Base-by-base conservation (phyloP, 1,140 invertebrate species). In the Sitophilus oryzae region DNA sequence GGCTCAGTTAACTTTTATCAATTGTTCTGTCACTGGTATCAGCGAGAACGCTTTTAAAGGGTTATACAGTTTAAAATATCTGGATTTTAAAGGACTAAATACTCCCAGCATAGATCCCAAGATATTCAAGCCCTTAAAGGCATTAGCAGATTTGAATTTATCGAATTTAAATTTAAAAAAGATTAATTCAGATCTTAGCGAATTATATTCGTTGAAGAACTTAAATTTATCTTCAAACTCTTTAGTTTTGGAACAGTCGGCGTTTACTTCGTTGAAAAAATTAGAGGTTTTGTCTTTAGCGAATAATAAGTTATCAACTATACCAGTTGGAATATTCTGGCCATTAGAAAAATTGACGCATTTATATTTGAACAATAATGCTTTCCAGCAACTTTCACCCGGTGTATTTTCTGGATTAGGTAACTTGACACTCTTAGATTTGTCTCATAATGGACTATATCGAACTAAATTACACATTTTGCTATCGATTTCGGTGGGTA, bases 301-400 rank as follows among this genome's bases (percentile, higher is more conserved):
- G 8, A 2, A 52, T 16, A 52, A 52, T 30, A 2, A 43, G 41
- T 18, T 52, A 0, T 43, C 50, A 2, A 35, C 5, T 19, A 1
- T 52, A 19, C 10, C 25, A 14, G 16, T 52, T 0, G 50, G 50
- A n/a, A 35, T 25, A 18, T 52, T 52, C 16, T 6, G 15, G 18
- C n/a, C 15, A 8, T 44, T 52, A 20, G n/a, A 30, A 6, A 30
- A 43, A 44, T 15, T 52, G 5, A 52, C 50, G 2, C 50, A 52
- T 43, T 52, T 52, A 19, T 52, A 52, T 22, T n/a, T 52, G 4
- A 52, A 52, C 18, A 43, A 52, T 6, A 52, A 52, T 21, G 16
- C 19, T 1, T 20, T 52, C 9, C 38, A 44, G 18, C 40, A 52
- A 44, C 30, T 52, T 19, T 4, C 25, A 0, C 40, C 50, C 2